Conservation (phyloP, 1,140 invertebrate genomes). For the Zaprionus inermis region DNA sequence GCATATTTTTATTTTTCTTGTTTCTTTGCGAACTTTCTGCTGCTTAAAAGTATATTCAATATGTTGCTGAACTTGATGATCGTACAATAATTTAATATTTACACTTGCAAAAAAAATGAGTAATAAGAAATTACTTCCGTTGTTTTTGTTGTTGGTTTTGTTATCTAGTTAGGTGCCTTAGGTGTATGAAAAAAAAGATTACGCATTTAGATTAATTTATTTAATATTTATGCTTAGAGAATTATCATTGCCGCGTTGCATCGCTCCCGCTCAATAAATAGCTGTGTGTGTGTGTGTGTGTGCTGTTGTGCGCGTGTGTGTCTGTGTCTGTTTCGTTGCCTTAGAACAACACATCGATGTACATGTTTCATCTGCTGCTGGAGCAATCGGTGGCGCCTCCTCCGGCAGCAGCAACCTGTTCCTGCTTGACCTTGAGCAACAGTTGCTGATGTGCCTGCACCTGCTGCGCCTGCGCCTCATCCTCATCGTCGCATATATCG, state of each 20-base stretch:
- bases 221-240: slow-evolving; percentile 42
- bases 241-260: slow-evolving; percentile 50
- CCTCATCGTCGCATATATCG: slow-evolving; percentile 77
- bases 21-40: slow-evolving; percentile 1
- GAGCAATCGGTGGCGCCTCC: slow-evolving; percentile 27
- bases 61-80: slow-evolving; percentile 13
- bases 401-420: slow-evolving; percentile 49
- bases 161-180: slow-evolving; percentile 45
- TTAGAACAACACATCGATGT: slow-evolving; percentile 79
- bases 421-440: slow-evolving; percentile 71
- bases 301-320: slow-evolving; percentile 2
- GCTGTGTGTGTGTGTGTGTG: slow-evolving; percentile 3
- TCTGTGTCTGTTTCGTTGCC: slow-evolving; percentile 28
- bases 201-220: slow-evolving; percentile 39
- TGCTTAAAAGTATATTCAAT: slow-evolving; percentile 31
- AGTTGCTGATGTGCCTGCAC: slow-evolving; percentile 66
- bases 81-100: slow-evolving; percentile 62
- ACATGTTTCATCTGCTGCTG: slow-evolving; percentile 79
- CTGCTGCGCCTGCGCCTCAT: slow-evolving; percentile 62
- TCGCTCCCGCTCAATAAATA: slow-evolving; percentile 39
- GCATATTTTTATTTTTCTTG: slow-evolving; percentile 56
- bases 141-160: slow-evolving; percentile 30
- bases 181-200: slow-evolving; percentile 72
- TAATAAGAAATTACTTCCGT: slow-evolving; percentile 36
- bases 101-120: slow-evolving; percentile 52